A percentile compares a stretch with the other conserved stretches of the same genome.
Evolutionary conservation across 1,140 invertebrate genomes (phyloP).

Genomic region (Nylanderia fulva): DNA sequence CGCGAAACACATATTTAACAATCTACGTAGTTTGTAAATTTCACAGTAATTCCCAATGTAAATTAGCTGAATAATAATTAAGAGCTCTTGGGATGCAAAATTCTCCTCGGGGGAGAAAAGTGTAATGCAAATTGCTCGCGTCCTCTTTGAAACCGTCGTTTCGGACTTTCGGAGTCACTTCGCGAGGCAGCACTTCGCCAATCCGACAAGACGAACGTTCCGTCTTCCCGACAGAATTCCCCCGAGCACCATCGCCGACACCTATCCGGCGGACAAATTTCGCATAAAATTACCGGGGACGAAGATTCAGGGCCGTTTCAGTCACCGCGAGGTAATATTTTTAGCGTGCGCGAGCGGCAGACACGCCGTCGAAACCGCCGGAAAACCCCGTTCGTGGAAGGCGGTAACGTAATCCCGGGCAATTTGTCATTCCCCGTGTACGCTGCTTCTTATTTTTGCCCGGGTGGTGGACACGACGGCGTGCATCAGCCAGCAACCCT

Average conservation of each 20-base stretch:
- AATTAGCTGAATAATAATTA: constrained; percentile 44
- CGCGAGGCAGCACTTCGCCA: constrained; percentile 36
- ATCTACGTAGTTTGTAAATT: constrained; percentile 5
- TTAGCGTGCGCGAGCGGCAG: constrained; percentile 44
- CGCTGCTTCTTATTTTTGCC: constrained; percentile 75
- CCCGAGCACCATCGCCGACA: neutral
- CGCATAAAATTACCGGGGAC: constrained; percentile 55
- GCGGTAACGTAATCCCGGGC: constrained; percentile 74
- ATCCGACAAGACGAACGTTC: constrained; percentile 53
- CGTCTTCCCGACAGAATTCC: constrained; percentile 37
- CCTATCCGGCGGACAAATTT: constrained; percentile 44
- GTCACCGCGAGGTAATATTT: constrained; percentile 67
- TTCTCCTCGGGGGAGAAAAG: neutral
- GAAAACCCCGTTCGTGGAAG: constrained; percentile 42
- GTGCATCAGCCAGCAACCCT: constrained; percentile 41
- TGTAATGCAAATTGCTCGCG: neutral
- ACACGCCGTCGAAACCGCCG: constrained; percentile 25
- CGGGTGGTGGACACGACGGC: constrained; percentile 55
- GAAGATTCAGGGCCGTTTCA: constrained; percentile 49
- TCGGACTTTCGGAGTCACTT: constrained; percentile 7
- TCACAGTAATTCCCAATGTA: constrained; percentile 23
- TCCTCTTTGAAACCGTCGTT: constrained; percentile 1
- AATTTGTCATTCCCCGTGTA: constrained; percentile 78
- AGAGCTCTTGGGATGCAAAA: constrained; percentile 10
- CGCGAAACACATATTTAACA: neutral